These are phyloP conservation scores for Suillia variegata DNA, from an alignment of 2,888 invertebrate species.

Conservation along the genomic window DNA sequence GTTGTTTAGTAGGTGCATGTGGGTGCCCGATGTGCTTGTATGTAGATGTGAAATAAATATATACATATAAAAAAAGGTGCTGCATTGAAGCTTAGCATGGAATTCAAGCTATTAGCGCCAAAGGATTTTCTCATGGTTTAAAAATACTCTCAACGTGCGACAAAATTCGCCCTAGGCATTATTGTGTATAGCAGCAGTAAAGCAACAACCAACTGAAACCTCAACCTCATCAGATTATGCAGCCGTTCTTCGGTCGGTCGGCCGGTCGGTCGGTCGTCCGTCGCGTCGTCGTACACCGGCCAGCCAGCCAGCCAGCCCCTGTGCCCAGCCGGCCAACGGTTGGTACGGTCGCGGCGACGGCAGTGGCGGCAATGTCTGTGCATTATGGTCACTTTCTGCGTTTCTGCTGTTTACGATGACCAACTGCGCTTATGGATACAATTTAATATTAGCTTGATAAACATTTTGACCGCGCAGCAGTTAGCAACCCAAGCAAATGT, in stretches of 20 bases:
- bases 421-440: constrained; percentile 38
- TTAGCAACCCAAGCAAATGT: constrained; percentile 61
- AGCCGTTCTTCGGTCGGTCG: constrained; percentile 13
- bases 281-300: constrained; percentile 11
- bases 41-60: too few relatives aligned
- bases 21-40: too few relatives aligned
- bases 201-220: constrained; percentile 26
- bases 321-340: constrained; percentile 6
- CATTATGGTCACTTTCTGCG: constrained; percentile 34
- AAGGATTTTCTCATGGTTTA: constrained; percentile 60
- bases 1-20: background rate
- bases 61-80: background rate
- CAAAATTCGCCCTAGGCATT: constrained; percentile 48
- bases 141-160: constrained; percentile 51
- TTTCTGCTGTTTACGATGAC: constrained; percentile 27
- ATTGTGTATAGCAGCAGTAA: constrained; percentile 51
- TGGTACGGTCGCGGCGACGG: constrained; percentile 39
- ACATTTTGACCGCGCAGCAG: constrained; percentile 55
- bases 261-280: background rate
- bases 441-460: constrained; percentile 60
- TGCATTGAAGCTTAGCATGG: constrained; percentile 50
- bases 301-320: constrained; percentile 10
- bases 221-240: constrained; percentile 16
- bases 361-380: constrained; percentile 34
- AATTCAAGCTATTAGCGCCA: constrained; percentile 60